Evolutionary conservation across 2,797 vertebrate species (phyloP).

Genomic region (Myotis myotis): DNA sequence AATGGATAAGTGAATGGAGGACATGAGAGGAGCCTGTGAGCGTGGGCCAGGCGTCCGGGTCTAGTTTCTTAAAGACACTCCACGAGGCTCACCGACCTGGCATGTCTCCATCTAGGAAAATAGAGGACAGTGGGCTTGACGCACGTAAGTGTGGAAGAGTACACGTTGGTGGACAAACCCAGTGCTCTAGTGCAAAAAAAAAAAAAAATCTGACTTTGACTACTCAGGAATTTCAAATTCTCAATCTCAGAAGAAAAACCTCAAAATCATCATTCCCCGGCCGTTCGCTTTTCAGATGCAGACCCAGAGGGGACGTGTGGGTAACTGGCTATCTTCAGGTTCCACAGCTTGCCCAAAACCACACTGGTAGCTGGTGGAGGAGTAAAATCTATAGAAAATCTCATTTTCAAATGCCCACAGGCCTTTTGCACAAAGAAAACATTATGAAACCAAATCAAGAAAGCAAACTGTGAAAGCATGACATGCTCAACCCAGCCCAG

Average conservation of each 20-base stretch:
- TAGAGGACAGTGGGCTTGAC: background rate
- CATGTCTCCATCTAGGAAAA: background rate
- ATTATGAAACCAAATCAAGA: background rate
- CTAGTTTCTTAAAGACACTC: background rate
- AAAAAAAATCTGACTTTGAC: background rate
- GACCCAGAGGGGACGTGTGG: background rate
- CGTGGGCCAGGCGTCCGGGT: background rate
- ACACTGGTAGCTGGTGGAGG: background rate
- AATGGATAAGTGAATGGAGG: background rate
- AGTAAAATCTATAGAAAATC: background rate
- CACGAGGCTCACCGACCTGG: background rate
- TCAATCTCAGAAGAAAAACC: background rate
- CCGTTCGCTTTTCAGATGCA: conserved; percentile 15
- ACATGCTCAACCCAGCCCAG: background rate
- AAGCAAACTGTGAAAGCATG: background rate
- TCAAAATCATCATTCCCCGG: background rate
- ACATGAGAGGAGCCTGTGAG: background rate
- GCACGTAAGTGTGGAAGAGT: background rate
- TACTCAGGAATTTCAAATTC: background rate
- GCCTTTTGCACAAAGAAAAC: background rate
- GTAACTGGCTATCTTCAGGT: background rate
- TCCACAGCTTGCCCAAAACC: background rate
- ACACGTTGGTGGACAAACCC: background rate
- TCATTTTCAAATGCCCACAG: background rate
- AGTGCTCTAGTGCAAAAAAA: background rate